phyloP scores from a whole-genome alignment of 2,797 vertebrate genomes.

The Pagetopsis macropterus region DNA sequence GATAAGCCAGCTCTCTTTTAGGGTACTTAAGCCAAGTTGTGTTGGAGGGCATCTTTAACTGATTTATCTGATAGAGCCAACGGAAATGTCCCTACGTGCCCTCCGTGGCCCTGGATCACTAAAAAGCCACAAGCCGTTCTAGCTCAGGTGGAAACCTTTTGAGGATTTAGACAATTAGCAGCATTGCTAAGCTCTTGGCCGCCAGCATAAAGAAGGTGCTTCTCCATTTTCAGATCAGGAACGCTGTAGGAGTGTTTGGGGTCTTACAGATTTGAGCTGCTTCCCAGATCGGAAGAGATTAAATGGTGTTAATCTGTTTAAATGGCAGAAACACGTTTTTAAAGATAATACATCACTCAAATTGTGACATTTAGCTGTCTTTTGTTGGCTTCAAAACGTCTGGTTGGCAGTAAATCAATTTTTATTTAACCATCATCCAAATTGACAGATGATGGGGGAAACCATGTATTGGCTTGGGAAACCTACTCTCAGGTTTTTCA shows the following conservation, averaged over 20 bases:
- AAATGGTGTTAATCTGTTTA: conserved; percentile 40
- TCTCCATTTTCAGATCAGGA: conserved; percentile 64
- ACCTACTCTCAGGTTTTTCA: conserved; percentile 3
- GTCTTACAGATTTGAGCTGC: conserved; percentile 32
- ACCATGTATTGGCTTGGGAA: conserved; percentile 18
- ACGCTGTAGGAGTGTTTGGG: conserved; percentile 26
- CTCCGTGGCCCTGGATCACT: conserved; percentile 54
- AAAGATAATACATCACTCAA: neutral
- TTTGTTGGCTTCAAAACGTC: neutral
- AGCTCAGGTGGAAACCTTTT: conserved; percentile 73
- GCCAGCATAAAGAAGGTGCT: conserved; percentile 47
- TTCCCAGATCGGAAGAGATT: conserved; percentile 39
- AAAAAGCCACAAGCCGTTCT: conserved; percentile 67
- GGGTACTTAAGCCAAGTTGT: conserved; percentile 72
- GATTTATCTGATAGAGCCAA: conserved; percentile 78
- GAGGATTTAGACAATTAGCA: conserved; percentile 75
- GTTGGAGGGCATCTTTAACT: conserved; percentile 78
- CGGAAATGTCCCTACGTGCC: conserved; percentile 70
- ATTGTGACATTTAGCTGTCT: conserved; percentile 14
- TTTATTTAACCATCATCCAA: neutral
- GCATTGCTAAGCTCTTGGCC: conserved; percentile 68
- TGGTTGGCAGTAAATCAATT: conserved; percentile 8
- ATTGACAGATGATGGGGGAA: conserved; percentile 36
- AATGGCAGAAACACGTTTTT: conserved; percentile 40
- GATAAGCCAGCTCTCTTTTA: conserved; percentile 71